Percentiles rank a stretch among this genome's conserved stretches.
Conservation (phyloP, 2,888 invertebrate species). For the Chydorus sphaericus region DNA sequence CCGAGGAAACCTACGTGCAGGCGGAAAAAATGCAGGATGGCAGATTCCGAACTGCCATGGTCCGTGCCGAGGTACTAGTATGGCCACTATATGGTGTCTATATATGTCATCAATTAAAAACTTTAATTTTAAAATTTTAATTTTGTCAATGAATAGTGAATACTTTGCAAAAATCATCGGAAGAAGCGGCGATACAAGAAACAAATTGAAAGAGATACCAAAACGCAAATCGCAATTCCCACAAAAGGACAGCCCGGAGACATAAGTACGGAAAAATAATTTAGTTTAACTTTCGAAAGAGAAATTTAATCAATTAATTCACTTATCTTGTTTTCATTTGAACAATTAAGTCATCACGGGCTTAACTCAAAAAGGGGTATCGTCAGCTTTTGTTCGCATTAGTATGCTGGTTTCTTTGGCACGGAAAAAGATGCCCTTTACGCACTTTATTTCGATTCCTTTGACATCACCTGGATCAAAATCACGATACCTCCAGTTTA, state of each 20-base stretch:
- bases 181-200: slow-evolving; percentile 52
- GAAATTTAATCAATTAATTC: background rate
- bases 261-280: slow-evolving; percentile 36
- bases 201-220: slow-evolving; percentile 60
- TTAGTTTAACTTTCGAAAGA: background rate
- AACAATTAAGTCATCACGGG: slow-evolving; percentile 35
- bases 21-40: slow-evolving; percentile 18
- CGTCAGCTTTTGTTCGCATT: slow-evolving; percentile 55
- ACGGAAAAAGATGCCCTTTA: slow-evolving; percentile 51
- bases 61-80: background rate
- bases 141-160: slow-evolving; percentile 37
- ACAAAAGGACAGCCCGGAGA: slow-evolving; percentile 47
- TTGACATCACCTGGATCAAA: slow-evolving; percentile 32
- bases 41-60: slow-evolving; percentile 15
- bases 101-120: slow-evolving; percentile 17
- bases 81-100: slow-evolving; percentile 13
- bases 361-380: slow-evolving; percentile 44
- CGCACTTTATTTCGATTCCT: slow-evolving; percentile 77
- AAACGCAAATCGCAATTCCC: slow-evolving; percentile 57
- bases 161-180: slow-evolving; percentile 63
- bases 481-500: slow-evolving; percentile 1
- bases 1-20: slow-evolving; percentile 11
- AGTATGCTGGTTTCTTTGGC: slow-evolving; percentile 52
- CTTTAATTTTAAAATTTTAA: too few relatives aligned
- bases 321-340: background rate